Base-by-base conservation (phyloP, 2,797 vertebrate genomes). In the Eulemur mongoz region DNA sequence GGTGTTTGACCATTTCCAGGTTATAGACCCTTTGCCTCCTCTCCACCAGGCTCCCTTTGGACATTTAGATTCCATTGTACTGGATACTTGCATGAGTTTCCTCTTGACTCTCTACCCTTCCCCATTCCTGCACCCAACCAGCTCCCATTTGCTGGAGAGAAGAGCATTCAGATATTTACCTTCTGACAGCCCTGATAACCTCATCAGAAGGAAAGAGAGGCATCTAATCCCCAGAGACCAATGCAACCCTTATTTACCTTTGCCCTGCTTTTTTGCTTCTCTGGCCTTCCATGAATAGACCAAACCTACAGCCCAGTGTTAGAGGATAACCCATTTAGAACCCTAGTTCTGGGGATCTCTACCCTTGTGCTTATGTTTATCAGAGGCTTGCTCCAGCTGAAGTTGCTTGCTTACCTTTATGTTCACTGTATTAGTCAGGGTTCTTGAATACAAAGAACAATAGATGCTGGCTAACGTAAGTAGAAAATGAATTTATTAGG, bases 401-500 rank as follows among this genome's bases (percentile, higher is more conserved):
- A 48, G 25, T 43, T 38, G 18, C 52, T 85, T 57, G 20, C 32
- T 70, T 73, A 25, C 30, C 69, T 92, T 78, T 63, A 25, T 48
- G 12, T 38, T 89, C 25, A 27, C 80, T 88, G n/a, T 65, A 52
- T 59, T 65, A 35, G 75, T 52, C n/a, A 14, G 30, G 5, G 32
- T 45, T 83, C 70, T 75, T 70, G 59, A 90, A 91, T 70, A 59
- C 32, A 63, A 94, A 93, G 52, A 93, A 50, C 52, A 85, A 45
- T 17, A 32, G 80, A 45, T 18, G 45, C 27, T 89, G 61, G 43
- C 40, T 84, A 87, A 82, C 13, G 20, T 75, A 93, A 94, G 40
- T 81, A 73, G 90, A 84, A 95, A 92, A 81, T 91, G 83, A 88
- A 91, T 79, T 72, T 95, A 87, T 93, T 91, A 91, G 40, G 73